Base-by-base conservation (phyloP, 1,140 invertebrate genomes). In the Pogonognathellus flavescens region DNA sequence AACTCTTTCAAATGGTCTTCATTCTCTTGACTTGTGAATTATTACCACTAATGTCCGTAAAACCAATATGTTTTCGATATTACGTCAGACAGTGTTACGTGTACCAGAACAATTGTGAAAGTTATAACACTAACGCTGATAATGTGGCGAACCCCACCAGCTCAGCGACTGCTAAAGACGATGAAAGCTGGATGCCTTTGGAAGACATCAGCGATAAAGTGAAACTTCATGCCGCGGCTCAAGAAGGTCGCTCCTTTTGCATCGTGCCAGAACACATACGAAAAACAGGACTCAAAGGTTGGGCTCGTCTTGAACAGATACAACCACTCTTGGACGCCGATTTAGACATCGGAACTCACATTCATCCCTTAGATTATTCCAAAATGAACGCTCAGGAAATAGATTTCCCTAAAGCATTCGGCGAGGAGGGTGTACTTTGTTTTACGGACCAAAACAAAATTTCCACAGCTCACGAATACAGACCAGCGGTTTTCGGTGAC, bases 301-400 rank as follows among this genome's bases (percentile, higher is more conserved):
- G 72, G 66, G 16, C 13, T 16, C 18, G 14, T 10, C 10, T 85
- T 11, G 8, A 20, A 25, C 22, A 53, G 25, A 20, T 31, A 13
- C 50, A 66, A 6, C 1, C 55, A 10, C 16, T 82, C 3, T 57
- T 59, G 20, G 20, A 82, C 9, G 20, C 8, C 16, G 25, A 81
- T 70, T 82, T 85, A n/a, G 84, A 85, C 59, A 85, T 85, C 49
- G 84, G 84, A 0, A 85, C 76, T 11, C 76, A 85, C 59, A 82
- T 82, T 8, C 10, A 85, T 22, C 84, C 31, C 84, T 11, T 3
- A 41, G 52, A 85, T 16, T 81, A 80, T 11, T 22, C 41, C 3
- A 70, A 62, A 41, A 85, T 85, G 80, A 85, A 85, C n/a, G 16
- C n/a, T 49, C 20, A 13, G 2, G 31, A 1, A 6, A 11, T 1